Percentiles rank a stretch among this genome's conserved stretches.
Evolutionary conservation across 2,113 vertebrate species (phyloP).

Genomic region (Erythrocebus patas): DNA sequence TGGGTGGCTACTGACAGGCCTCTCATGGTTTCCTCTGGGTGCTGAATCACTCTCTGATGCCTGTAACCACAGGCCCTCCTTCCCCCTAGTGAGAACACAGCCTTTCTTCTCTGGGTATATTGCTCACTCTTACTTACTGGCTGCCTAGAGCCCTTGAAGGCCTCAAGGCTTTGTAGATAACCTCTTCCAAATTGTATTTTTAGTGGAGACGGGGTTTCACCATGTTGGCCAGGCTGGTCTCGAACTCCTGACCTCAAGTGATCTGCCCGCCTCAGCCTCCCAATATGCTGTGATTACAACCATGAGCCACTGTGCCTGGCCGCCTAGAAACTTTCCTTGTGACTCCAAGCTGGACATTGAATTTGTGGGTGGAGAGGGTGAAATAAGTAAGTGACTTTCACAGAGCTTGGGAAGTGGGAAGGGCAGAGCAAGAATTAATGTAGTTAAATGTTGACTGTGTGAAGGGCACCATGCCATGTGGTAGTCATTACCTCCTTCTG

Average conservation of each 20-base stretch:
- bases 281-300: too few species aligned
- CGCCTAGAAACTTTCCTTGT: neutral
- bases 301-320: too few species aligned
- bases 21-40: constrained; percentile 54
- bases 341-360: neutral
- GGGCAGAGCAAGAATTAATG: neutral
- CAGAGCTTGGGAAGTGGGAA: neutral
- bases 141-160: neutral
- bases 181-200: constrained; percentile 16
- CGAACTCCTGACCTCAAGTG: too few species aligned
- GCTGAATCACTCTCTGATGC: constrained; percentile 65
- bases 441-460: neutral
- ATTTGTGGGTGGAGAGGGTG: neutral
- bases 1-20: neutral
- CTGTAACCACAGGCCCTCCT: constrained; percentile 57
- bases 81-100: constrained; percentile 4
- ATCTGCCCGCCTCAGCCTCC: too few species aligned
- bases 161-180: neutral
- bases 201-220: too few species aligned
- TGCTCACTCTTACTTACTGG: constrained; percentile 43
- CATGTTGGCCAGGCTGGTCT: too few species aligned
- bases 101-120: constrained; percentile 48
- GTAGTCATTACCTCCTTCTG: neutral
- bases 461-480: neutral
- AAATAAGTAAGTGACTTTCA: neutral